Base-by-base conservation (phyloP, 1,140 invertebrate genomes). In the Nasonia vitripennis region DNA sequence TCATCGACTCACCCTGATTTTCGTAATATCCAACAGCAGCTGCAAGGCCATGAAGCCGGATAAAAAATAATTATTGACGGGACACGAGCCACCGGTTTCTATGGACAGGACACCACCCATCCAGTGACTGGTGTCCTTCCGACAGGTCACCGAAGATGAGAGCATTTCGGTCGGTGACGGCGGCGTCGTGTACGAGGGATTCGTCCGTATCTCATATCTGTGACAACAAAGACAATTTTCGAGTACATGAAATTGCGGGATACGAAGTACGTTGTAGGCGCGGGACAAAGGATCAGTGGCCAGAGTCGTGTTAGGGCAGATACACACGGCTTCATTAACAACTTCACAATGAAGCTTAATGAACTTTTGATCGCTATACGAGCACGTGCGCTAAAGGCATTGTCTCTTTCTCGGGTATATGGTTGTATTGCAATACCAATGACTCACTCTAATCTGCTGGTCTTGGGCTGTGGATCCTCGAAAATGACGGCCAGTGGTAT, bases 41-140 rank as follows among this genome's bases (percentile, higher is more conserved):
- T 97, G 96, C 81, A 97, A 89, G 2, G 95, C 95, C 80, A 96
- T 91, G 89, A 97, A 96, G n/a, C 96, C 96, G 2, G 96, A 96
- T 87, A 95, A 95, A 90, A 95, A 96, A 90, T 97, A 97, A 92
- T 96, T 95, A 87, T 96, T 95, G 1, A 95, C 95, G 1, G 96
- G 96, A 90, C 96, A 97, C 2, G 94, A 95, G 85, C 95, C 95
- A 0, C 95, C 95, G 0, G 94, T 93, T 84, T 96, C 95, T 85
- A 96, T 95, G 3, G 95, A 94, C 74, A 95, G 92, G 2, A 95
- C 93, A 0, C 95, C 94, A 12, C 94, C 93, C 55, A 95, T 94
- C 95, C 95, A 95, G 89, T 95, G 94, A 84, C 92, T 92, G 2
- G 94, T 93, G 23, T 94, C 93, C 88, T 95, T 94, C n/a, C 96